phyloP scores from a whole-genome alignment of 2,113 vertebrate genomes.

The Apaloderma vittatum region DNA sequence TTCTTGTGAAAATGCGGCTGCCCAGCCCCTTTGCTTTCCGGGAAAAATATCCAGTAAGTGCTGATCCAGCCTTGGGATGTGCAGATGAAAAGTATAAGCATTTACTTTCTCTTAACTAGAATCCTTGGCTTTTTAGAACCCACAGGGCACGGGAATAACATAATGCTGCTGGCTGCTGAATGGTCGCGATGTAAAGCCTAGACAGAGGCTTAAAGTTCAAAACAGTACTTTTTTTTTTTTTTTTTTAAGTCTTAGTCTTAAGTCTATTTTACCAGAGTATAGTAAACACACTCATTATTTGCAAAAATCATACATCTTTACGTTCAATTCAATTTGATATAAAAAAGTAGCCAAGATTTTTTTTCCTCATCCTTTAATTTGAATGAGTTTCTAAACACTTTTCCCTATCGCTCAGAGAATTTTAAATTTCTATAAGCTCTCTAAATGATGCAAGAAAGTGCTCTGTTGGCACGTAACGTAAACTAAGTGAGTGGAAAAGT shows the following conservation, averaged over 20 bases:
- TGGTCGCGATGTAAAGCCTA: neutral
- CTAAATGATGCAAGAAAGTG: constrained; percentile 5
- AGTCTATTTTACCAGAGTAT: neutral
- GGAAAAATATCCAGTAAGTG: constrained; percentile 12
- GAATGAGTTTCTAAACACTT: neutral
- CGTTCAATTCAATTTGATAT: neutral
- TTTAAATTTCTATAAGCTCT: constrained; percentile 32
- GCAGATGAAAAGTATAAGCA: neutral
- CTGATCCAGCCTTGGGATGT: constrained; percentile 1
- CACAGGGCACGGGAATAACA: neutral
- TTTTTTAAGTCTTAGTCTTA: neutral
- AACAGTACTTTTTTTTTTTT: neutral
- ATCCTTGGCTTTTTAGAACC: neutral
- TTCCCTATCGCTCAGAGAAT: neutral
- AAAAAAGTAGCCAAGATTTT: neutral
- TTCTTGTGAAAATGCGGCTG: constrained; percentile 50
- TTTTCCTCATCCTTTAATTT: neutral
- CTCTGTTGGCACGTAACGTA: constrained; percentile 28
- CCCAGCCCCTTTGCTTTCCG: neutral
- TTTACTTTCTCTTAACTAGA: neutral
- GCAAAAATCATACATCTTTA: neutral
- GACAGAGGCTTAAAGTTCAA: constrained; percentile 11
- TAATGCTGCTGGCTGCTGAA: neutral
- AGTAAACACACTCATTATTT: neutral
- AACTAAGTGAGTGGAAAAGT: constrained; percentile 48